Base-by-base conservation (phyloP, 2,113 vertebrate species). In the Podarcis cretensis region DNA sequence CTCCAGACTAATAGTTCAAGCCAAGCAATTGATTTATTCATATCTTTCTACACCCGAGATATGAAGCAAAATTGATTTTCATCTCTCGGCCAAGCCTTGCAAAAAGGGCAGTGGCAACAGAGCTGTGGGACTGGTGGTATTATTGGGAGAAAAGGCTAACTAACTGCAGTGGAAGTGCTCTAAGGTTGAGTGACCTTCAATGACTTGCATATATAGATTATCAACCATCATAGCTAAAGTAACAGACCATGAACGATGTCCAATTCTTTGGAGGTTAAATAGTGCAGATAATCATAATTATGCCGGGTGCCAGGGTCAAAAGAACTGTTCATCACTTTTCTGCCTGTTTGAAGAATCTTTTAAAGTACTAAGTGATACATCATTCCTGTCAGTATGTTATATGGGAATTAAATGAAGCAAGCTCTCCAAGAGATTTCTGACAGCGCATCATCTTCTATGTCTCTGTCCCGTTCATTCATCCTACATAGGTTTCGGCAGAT, bases 231-330 rank as follows among this genome's bases (percentile, higher is more conserved):
- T 65, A 92, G 89, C 90, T 94, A 91, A 96, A 86, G 91, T 96
- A 97, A 96, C 94, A 95, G 94, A 96, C 93, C 93, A 83, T 95
- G 95, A 97, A 93, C 30, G 83, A 77, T 90, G 90, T 92, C 92
- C 76, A 5, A 96, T 93, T 96, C 91, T 92, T 97, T 97, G 96
- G 91, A 93, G 94, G 94, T 87, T 96, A 97, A 96, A 95, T 95
- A 97, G 96, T 95, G 91, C 92, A 96, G 93, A 96, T 97, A 97
- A 97, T 96, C 92, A 95, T 95, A 95, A 97, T 96, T 96, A 96
- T 96, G 95, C 92, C 92, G 92, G 85, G 85, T 92, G 75, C 85
- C 76, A 93, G 94, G 95, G 96, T 97, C 95, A 96, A 95, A 96
- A 95, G 92, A 96, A 59, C 86, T 48, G 35, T 89, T 97, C 94